Evolutionary conservation across 2,113 vertebrate genomes (phyloP).

Genomic region (Podarcis raffonei): DNA sequence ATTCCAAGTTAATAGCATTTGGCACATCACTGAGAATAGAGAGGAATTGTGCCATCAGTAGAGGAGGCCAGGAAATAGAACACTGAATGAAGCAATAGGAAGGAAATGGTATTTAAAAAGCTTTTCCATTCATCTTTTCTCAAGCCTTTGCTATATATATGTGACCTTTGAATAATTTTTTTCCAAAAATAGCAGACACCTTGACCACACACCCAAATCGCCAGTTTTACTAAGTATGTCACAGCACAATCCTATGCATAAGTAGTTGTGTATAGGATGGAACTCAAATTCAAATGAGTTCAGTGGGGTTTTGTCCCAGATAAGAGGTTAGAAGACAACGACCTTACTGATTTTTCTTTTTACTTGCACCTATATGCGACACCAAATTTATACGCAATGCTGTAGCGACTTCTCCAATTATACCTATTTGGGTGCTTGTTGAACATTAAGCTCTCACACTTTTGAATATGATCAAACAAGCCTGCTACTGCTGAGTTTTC

Average conservation of each 20-base stretch:
- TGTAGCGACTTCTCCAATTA: background rate
- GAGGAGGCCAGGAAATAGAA: background rate
- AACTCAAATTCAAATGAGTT: background rate
- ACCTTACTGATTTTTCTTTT: background rate
- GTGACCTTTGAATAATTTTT: background rate
- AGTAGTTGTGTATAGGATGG: background rate
- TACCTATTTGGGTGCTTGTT: background rate
- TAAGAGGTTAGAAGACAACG: background rate
- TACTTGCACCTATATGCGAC: too few relatives aligned
- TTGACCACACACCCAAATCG: background rate
- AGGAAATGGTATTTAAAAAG: background rate
- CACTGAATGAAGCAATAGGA: background rate
- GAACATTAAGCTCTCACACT: background rate
- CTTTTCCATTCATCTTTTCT: background rate
- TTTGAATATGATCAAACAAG: background rate
- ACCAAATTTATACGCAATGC: background rate
- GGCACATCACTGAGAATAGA: rapidly evolving
- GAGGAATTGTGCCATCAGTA: background rate
- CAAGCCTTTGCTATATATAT: background rate
- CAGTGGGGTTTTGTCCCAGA: background rate
- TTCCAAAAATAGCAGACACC: background rate
- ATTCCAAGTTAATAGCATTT: background rate
- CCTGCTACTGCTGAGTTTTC: background rate
- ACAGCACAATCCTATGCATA: background rate
- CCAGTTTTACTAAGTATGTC: background rate